Evolutionary conservation across 1,140 invertebrate species (phyloP).

Genomic region (Drosophila eugracilis): DNA sequence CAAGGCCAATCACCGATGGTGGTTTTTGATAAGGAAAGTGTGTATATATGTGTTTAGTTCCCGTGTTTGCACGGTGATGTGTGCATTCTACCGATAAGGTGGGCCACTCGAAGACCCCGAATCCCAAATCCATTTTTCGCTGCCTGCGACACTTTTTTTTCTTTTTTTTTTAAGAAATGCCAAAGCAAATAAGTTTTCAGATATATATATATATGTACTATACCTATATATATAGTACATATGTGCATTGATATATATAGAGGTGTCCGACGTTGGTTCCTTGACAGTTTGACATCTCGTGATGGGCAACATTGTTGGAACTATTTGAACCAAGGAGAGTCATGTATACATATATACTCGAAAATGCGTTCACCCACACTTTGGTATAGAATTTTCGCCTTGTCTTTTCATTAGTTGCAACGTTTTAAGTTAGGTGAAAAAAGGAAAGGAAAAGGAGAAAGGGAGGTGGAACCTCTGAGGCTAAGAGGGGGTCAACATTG

Average conservation of each 20-base stretch:
- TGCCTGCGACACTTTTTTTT: constrained; percentile 73
- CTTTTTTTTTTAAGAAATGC: constrained; percentile 57
- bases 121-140: constrained; percentile 64
- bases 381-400: constrained; percentile 28
- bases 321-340: constrained; percentile 38
- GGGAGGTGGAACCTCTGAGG: constrained; percentile 8
- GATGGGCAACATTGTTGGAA: constrained; percentile 49
- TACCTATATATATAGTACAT: constrained; percentile 1
- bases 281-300: constrained; percentile 48
- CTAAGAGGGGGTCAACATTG: constrained; percentile 33
- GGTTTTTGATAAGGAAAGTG: constrained; percentile 34
- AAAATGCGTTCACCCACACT: constrained; percentile 53
- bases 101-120: constrained; percentile 27
- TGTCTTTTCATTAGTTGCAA: constrained; percentile 54
- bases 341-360: constrained; percentile 5
- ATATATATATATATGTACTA: constrained; percentile 21
- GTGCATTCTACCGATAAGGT: constrained; percentile 43
- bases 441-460: not conserved
- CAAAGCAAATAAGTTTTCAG: constrained; percentile 65
- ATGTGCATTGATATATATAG: constrained; percentile 26
- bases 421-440: too few relatives aligned
- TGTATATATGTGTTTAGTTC: constrained; percentile 5
- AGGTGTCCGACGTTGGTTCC: constrained; percentile 33
- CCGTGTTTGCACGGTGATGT: constrained; percentile 39
- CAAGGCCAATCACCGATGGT: constrained; percentile 38